Evolutionary conservation across 2,797 vertebrate genomes (phyloP), one percentile per base, ranked within the genome.

Genomic region (Melanotaenia parkinsoni): DNA sequence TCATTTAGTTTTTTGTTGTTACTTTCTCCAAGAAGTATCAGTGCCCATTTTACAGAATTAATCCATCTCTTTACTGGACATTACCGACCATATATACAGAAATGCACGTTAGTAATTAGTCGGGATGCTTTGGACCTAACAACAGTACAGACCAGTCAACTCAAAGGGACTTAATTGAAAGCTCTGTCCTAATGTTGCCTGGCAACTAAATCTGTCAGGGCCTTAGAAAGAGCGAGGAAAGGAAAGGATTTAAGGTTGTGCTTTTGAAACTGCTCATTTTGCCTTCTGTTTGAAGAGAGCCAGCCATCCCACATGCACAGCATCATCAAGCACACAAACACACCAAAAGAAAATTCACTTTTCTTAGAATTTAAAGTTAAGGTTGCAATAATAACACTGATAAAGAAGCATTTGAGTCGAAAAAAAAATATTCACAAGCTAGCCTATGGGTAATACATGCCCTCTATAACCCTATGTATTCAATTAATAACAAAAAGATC

Each of bases 131-230:
- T 67, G 60, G 63, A 61, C 71, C 43, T n/a, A 1, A 40, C 18
- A 26, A 80, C 67, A 60, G 78, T 24, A 14, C 68, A 69, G 58
- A 78, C 72, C 57, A 74, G 72, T 73, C 33, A 81, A 87, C 80
- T 72, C 59, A 59, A 86, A 80, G 71, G 73, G 72, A 86, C 82
- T 86, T 90, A 76, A 88, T 79, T 89, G 77, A 87, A 89, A 89
- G 90, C 71, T 77, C 74, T 81, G 83, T 75, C 77, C 50, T 40
- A 68, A 82, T 78, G 89, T 92, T 92, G 89, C 90, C 69, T 76
- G 84, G 86, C 84, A 90, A 91, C 86, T 59, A 64, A 82, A 88
- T 81, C 76, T 70, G 76, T 13, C 75, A 66, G 65, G 60, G 71
- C 63, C 70, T 62, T 40, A 58, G 56, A 76, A 66, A 71, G 47